Conservation (phyloP, 2,113 vertebrate species). For the Picathartes gymnocephalus region DNA sequence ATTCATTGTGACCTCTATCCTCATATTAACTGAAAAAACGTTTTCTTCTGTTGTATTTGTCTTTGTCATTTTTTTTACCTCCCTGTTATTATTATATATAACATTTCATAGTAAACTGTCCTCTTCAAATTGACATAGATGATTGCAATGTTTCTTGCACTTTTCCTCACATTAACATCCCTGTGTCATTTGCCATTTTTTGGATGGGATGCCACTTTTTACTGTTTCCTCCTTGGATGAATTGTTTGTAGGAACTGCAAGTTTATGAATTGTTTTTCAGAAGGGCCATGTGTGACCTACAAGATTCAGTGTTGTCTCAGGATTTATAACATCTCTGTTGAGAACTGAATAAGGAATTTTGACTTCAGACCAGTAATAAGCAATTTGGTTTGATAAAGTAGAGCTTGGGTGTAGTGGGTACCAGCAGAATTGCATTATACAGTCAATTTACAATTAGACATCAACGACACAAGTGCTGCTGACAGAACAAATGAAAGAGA, state of each 20-base stretch:
- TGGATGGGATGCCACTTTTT: neutral
- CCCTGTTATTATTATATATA: neutral
- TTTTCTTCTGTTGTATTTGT: neutral
- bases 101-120: neutral
- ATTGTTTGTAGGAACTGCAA: constrained; percentile 17
- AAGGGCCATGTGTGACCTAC: neutral
- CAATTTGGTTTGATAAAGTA: constrained; percentile 38
- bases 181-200: neutral
- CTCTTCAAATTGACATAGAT: neutral
- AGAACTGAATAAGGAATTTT: constrained; percentile 25
- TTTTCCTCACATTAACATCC: neutral
- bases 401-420: neutral
- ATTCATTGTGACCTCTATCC: neutral
- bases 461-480: neutral
- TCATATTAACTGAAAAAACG: neutral
- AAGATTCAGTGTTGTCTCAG: neutral
- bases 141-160: neutral
- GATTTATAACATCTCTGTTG: constrained; percentile 8
- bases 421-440: neutral
- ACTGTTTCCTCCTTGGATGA: neutral
- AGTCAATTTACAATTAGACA: constrained; percentile 1
- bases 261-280: neutral
- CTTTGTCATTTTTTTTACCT: neutral
- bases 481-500: neutral
- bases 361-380: constrained; percentile 26